Percentiles rank a stretch among this genome's conserved stretches.
These are phyloP conservation scores for Motacilla alba DNA, from an alignment of 2,113 vertebrate species.

Conservation along the genomic window DNA sequence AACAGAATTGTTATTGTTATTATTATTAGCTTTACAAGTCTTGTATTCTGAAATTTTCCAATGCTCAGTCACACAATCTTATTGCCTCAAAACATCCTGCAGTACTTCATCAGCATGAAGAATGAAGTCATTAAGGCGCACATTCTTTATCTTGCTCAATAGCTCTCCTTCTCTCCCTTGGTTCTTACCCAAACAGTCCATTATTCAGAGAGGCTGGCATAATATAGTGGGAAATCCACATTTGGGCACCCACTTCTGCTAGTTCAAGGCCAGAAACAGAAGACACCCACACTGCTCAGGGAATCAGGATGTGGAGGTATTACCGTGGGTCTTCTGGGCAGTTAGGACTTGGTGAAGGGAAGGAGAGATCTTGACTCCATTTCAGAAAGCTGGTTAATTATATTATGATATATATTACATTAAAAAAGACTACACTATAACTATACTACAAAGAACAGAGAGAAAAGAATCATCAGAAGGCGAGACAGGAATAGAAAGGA, in stretches of 20 bases:
- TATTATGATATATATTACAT: no score
- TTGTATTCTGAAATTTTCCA: not conserved
- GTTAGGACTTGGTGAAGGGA: no score
- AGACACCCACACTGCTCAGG: not conserved
- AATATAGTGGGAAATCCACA: not conserved
- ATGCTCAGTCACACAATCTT: not conserved
- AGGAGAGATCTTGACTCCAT: no score
- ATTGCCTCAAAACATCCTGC: not conserved
- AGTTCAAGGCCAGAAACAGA: not conserved
- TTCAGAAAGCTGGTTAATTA: no score
- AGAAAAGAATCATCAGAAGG: no score
- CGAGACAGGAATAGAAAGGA: no score
- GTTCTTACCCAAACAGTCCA: not conserved
- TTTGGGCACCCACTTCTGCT: not conserved
- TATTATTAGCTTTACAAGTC: not conserved
- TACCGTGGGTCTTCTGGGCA: no score
- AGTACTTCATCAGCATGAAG: not conserved
- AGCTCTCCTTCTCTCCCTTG: not conserved
- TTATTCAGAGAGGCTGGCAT: not conserved
- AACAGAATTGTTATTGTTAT: not conserved
- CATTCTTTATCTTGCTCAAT: not conserved
- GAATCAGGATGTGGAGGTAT: not conserved
- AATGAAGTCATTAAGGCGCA: not conserved
- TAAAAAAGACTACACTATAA: no score
- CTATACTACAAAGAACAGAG: no score